These are phyloP conservation scores for Syrmaticus mikado DNA, from an alignment of 2,113 vertebrate genomes.

Conservation along the genomic window DNA sequence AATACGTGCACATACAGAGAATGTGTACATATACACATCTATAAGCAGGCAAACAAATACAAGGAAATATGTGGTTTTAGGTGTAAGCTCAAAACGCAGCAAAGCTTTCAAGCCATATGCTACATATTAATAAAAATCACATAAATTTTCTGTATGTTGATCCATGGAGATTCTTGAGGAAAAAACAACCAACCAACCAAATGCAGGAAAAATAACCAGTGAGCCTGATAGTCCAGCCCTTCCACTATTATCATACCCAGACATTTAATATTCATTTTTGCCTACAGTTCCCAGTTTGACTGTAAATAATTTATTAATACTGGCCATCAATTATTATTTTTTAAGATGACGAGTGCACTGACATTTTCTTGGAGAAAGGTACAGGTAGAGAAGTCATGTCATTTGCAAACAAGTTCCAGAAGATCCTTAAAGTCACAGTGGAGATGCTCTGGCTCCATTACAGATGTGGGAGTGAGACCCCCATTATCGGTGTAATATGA, in stretches of 20 bases:
- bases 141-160: slow-evolving; percentile 4
- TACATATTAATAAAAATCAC: slow-evolving; percentile 47
- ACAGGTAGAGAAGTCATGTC: neutral
- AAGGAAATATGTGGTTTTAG: neutral
- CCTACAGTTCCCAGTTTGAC: slow-evolving; percentile 7
- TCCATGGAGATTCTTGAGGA: slow-evolving; percentile 19
- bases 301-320: slow-evolving; percentile 31
- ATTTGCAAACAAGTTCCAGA: neutral
- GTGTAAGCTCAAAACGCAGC: neutral
- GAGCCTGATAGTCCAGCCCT: neutral
- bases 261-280: slow-evolving; percentile 39
- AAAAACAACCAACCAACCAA: slow-evolving; percentile 52
- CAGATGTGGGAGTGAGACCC: rapidly evolving
- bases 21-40: neutral
- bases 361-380: neutral
- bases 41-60: neutral
- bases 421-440: neutral
- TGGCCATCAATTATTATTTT: slow-evolving; percentile 10
- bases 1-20: slow-evolving; percentile 18
- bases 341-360: neutral
- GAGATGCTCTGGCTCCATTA: neutral
- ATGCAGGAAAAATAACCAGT: slow-evolving; percentile 1
- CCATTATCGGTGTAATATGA: rapidly evolving
- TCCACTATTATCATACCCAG: slow-evolving; percentile 28
- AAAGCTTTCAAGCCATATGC: slow-evolving; percentile 26